Evolutionary conservation across 2,113 vertebrate genomes (phyloP), one percentile per base, ranked within the genome.

Genomic region (Patagioenas fasciata): DNA sequence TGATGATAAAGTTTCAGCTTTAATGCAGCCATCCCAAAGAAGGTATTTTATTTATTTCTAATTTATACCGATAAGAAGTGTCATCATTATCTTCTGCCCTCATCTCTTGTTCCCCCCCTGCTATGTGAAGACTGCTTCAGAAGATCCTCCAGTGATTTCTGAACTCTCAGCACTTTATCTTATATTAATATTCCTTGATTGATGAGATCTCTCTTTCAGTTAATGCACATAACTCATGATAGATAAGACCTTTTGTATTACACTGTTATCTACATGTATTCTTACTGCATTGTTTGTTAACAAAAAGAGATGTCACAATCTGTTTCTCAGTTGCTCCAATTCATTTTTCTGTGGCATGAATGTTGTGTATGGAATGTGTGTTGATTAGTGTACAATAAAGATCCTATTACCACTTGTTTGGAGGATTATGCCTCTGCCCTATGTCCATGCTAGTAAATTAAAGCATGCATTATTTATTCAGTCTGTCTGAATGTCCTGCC

Each of bases 1-100:
- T 32, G 99, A 99, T 92, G 99, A 99, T 97, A 99, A 99, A 97
- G 98, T 99, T 92, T 99, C 99, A 40, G 97, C 98, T 60, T 95
- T 99, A 97, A 99, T 99, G 99, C 99, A 99, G 78, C 99, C 99
- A 1, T 99, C 99, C 56, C 99, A 99, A 97, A 99, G 98, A 95
- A 98, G 99, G 99, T 99, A 98, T 95, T 97, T 78, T 47, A 64
- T 29, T 69, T 70, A 13, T 81, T 83, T 93, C 48, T 91, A 44
- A 65, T 81, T 74, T 50, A 56, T 88, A 47, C 60, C 21, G 84
- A 10, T 78, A 80, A 65, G 21, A 93, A 80, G 91, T 58, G 21
- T 47, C 21, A 50, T 66, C 2, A 4, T 61, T 94, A 40, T 51
- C 32, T 92, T 85, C 32, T 92, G 13, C 31, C 58, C 15, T 14